phyloP scores from a whole-genome alignment of 2,888 invertebrate genomes.

The Himalopsyche kuldschensis region DNA sequence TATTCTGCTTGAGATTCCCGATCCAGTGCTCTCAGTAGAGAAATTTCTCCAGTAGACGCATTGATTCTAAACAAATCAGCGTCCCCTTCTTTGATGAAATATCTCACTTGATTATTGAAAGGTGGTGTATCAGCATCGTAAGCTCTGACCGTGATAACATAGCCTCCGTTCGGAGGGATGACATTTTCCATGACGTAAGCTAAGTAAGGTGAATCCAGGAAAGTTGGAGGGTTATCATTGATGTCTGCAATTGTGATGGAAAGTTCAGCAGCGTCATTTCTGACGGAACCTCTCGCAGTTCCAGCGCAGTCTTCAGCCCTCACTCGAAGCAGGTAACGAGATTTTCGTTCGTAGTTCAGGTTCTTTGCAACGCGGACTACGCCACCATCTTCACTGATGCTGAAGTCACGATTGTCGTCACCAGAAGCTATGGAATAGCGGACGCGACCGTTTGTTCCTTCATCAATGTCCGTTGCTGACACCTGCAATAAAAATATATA shows the following conservation, averaged over 20 bases:
- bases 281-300: constrained; percentile 62
- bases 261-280: constrained; percentile 78
- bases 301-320: constrained; percentile 86
- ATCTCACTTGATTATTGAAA: constrained; percentile 86
- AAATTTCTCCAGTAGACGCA: constrained; percentile 88
- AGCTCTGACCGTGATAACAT: constrained; percentile 81
- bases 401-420: constrained; percentile 88
- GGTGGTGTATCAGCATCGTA: constrained; percentile 90
- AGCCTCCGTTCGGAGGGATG: constrained; percentile 77
- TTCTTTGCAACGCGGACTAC: constrained; percentile 89
- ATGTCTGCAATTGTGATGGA: constrained; percentile 86
- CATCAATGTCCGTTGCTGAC: constrained; percentile 86
- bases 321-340: constrained; percentile 80
- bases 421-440: constrained; percentile 88
- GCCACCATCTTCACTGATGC: constrained; percentile 89
- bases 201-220: constrained; percentile 91
- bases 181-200: constrained; percentile 93
- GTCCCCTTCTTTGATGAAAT: constrained; percentile 92
- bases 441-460: constrained; percentile 87
- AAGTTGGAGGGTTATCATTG: constrained; percentile 92
- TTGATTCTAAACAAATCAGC: constrained; percentile 89
- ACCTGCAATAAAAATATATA: constrained; percentile 57
- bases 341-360: constrained; percentile 88
- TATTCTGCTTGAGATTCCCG: constrained; percentile 84
- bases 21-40: constrained; percentile 79